Conservation (phyloP, 1,140 invertebrate genomes). For the Brachionus angularis region DNA sequence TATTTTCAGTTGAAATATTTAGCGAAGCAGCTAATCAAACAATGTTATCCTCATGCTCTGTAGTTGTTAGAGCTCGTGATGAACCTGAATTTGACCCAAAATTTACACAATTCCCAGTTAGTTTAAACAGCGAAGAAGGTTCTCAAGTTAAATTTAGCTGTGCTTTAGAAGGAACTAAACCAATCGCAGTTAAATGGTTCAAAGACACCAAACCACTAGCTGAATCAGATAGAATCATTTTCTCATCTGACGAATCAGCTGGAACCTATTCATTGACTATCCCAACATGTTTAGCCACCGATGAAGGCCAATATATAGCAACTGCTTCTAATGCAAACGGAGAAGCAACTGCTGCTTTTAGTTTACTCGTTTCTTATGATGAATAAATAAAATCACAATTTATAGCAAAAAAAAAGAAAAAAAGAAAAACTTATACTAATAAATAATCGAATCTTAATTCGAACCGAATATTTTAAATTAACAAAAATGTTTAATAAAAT, state of each 20-base stretch:
- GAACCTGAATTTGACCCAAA: conserved; percentile 39
- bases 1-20: conserved; percentile 31
- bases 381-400: conserved; percentile 11
- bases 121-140: not conserved
- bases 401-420: no score
- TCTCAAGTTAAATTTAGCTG: conserved; percentile 2
- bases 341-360: conserved; percentile 41
- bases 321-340: conserved; percentile 32
- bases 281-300: conserved; percentile 23
- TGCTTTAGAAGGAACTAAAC: conserved; percentile 6
- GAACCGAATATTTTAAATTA: no score
- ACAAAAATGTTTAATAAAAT: no score
- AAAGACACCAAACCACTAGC: not conserved
- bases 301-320: conserved; percentile 33
- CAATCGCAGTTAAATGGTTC: conserved; percentile 40
- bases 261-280: conserved; percentile 7
- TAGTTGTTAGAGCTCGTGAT: conserved; percentile 33
- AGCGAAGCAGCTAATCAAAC: not conserved
- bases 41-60: conserved; percentile 24
- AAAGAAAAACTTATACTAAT: no score
- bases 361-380: conserved; percentile 34
- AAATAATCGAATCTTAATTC: no score
- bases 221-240: not conserved
- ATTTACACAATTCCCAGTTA: conserved; percentile 18
- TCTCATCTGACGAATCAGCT: not conserved